phyloP scores from a whole-genome alignment of 30 jellyfish, hydroid and myxozoan species.

The Hydra vulgaris region DNA sequence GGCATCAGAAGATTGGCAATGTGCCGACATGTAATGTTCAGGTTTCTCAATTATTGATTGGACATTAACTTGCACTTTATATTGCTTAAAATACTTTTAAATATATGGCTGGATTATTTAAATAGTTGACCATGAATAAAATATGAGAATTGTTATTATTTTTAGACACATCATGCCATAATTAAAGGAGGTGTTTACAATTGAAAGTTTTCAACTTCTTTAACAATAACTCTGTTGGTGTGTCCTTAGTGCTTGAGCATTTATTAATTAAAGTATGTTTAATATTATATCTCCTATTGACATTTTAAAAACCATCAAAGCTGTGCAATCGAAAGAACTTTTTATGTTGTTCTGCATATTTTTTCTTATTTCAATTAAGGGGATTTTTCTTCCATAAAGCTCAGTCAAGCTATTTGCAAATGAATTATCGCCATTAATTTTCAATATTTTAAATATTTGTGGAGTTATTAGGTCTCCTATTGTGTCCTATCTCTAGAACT shows the following conservation, averaged over 20 bases:
- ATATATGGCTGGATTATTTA: background rate
- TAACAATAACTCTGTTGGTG: too few relatives aligned
- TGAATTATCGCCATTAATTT: background rate
- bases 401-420: too few relatives aligned
- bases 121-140: background rate
- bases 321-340: background rate
- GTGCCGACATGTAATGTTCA: constrained; percentile 11
- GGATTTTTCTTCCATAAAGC: background rate
- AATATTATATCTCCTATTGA: background rate
- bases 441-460: background rate
- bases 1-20: background rate
- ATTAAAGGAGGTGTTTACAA: too few relatives aligned
- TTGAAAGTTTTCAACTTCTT: background rate
- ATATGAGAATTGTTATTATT: background rate
- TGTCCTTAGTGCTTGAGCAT: background rate
- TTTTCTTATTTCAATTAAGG: background rate
- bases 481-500: background rate
- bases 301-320: background rate
- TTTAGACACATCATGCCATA: background rate
- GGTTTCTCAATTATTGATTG: constrained; percentile 15
- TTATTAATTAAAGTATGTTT: background rate
- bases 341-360: background rate
- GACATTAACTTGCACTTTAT: background rate
- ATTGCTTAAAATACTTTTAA: background rate
- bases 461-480: background rate